phyloP scores from a whole-genome alignment of 2,113 vertebrate genomes.

The Eubucco bourcierii region DNA sequence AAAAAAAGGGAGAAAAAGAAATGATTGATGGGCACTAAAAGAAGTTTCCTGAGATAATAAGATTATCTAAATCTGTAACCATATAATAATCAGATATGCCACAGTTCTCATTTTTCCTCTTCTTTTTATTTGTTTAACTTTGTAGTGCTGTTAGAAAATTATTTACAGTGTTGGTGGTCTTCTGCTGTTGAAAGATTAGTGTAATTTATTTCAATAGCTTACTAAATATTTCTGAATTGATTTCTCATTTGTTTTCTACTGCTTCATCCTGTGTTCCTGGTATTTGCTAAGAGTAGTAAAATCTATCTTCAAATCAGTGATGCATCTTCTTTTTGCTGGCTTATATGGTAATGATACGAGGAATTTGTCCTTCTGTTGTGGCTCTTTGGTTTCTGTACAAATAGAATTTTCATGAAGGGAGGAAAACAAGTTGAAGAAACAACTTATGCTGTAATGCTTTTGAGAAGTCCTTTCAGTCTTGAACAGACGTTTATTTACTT shows the following conservation, averaged over 20 bases:
- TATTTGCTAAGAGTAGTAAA: neutral
- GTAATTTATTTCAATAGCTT: neutral
- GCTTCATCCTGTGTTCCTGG: neutral
- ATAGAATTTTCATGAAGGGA: neutral
- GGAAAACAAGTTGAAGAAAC: neutral
- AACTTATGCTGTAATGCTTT: neutral
- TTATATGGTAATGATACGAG: neutral
- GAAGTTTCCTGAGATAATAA: neutral
- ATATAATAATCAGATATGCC: neutral
- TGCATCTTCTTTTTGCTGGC: neutral
- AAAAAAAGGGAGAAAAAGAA: fast-evolving
- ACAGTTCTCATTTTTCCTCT: neutral
- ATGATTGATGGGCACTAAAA: neutral
- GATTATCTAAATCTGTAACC: neutral
- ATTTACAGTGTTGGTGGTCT: neutral
- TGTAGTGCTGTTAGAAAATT: neutral
- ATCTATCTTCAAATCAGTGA: neutral
- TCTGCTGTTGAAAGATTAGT: neutral
- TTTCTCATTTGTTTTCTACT: neutral
- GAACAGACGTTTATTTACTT: neutral
- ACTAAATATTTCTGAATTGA: neutral
- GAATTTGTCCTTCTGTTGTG: neutral
- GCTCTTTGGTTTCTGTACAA: neutral
- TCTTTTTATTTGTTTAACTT: neutral
- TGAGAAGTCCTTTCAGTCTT: neutral